phyloP scores from a whole-genome alignment of 1,140 invertebrate species.

The Onthophagus taurus region DNA sequence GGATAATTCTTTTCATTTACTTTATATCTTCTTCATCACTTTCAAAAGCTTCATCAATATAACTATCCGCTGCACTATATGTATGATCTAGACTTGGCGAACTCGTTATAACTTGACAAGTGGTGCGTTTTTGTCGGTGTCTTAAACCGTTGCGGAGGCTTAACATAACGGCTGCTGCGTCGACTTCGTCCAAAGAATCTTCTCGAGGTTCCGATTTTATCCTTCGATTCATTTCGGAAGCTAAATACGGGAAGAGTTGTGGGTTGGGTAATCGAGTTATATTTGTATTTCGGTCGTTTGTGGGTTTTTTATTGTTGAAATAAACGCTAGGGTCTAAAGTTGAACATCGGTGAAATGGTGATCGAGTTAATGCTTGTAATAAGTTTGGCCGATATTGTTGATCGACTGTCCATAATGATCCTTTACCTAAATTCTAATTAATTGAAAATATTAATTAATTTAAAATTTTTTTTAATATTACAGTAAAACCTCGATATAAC shows the following conservation, averaged over 20 bases:
- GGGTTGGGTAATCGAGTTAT: conserved; percentile 50
- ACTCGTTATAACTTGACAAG: conserved; percentile 53
- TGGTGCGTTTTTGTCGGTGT: conserved; percentile 30
- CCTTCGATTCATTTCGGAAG: conserved; percentile 34
- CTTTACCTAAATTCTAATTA: conserved; percentile 78
- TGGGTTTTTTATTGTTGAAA: conserved; percentile 27
- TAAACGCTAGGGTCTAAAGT: conserved; percentile 38
- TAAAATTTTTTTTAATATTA: neutral
- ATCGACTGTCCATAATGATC: conserved; percentile 91
- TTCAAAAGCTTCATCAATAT: conserved; percentile 42
- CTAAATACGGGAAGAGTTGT: conserved; percentile 69
- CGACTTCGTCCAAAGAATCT: conserved; percentile 58
- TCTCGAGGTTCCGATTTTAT: conserved; percentile 27
- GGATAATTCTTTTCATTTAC: neutral
- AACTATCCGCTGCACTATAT: conserved; percentile 48
- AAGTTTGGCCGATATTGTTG: conserved; percentile 78
- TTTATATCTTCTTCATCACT: conserved; percentile 45
- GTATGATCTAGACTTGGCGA: conserved; percentile 73
- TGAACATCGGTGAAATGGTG: conserved; percentile 68
- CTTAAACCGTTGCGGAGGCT: conserved; percentile 62
- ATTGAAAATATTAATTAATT: conserved; percentile 9
- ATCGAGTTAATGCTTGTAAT: conserved; percentile 72
- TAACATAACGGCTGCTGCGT: conserved; percentile 74
- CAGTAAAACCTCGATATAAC: too few species aligned
- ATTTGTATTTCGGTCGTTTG: conserved; percentile 22